These are phyloP conservation scores for Chironomus striatipennis DNA, from an alignment of 1,140 invertebrate species.

Conservation along the genomic window DNA sequence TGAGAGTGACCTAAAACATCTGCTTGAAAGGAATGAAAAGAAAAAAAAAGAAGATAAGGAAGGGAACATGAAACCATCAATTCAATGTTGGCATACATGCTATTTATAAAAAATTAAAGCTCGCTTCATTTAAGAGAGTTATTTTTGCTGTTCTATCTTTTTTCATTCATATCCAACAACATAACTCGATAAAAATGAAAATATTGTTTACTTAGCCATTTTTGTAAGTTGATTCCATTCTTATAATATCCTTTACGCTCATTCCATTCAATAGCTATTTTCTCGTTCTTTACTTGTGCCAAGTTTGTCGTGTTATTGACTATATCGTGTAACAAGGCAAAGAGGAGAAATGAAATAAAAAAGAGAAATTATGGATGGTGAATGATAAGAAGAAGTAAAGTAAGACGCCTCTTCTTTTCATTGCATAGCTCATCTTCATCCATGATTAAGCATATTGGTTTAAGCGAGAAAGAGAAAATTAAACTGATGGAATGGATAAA, in stretches of 20 bases:
- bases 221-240: constrained; percentile 8
- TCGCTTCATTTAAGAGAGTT: too few relatives aligned
- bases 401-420: neutral
- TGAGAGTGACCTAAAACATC: too few relatives aligned
- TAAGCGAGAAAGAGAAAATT: neutral
- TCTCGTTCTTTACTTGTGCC: neutral
- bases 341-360: neutral
- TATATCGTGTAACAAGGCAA: neutral
- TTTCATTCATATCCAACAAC: neutral
- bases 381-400: neutral
- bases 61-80: too few relatives aligned
- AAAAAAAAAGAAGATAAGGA: too few relatives aligned
- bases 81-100: too few relatives aligned
- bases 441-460: constrained; percentile 13
- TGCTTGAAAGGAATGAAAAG: too few relatives aligned
- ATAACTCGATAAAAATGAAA: constrained; percentile 1
- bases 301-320: constrained; percentile 5
- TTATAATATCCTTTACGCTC: neutral
- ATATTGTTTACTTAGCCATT: constrained; percentile 5
- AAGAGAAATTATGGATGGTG: neutral
- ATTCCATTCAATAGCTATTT: neutral
- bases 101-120: too few relatives aligned
- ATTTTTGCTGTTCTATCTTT: neutral
- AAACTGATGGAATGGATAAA: too few relatives aligned
- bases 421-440: neutral